Base-by-base conservation (phyloP, 2,797 vertebrate genomes). In the Sparus aurata region DNA sequence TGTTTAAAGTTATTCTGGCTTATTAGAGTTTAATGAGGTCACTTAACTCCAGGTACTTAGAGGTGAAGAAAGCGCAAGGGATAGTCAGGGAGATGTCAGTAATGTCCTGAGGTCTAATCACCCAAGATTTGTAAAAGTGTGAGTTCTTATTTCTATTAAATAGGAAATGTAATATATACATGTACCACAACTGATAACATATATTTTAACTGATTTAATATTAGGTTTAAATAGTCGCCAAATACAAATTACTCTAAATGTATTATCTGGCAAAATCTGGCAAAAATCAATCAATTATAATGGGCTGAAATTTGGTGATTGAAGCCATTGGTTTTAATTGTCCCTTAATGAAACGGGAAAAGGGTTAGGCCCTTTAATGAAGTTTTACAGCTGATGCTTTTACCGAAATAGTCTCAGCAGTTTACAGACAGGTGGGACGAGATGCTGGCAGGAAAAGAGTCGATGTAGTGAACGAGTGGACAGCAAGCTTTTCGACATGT, bases 341-440 rank as follows among this genome's bases (percentile, higher is more conserved):
- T 50, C 52, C 5, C 25, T 53, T 53, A 50, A 47, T 59, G 55
- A 66, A 66, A 53, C n/a, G 15, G 13, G 25, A 62, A 55, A 18
- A 27, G 55, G 34, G 43, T 57, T 57, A 75, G 61, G 34, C 38
- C 62, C 25, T 63, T 27, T 43, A 30, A 30, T 55, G 0, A 67
- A 12, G 43, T 72, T 53, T 30, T 57, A 71, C 50, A 58, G 23
- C 43, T 22, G 18, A 23, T 47, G 22, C 52, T 15, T 75, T 61
- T 70, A 74, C 12, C 30, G 52, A 62, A 68, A 52, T 50, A 30
- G 20, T 70, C 17, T 62, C 49, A n/a, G 43, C 41, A 20, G 47
- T 47, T 7, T 64, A 23, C 60, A 75, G 57, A 46, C 22, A 57
- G 43, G 65, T 74, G 46, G 38, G 55, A 47, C 59, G 45, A 61